These are phyloP conservation scores for Agriopis leucophaearia DNA, from an alignment of 2,888 invertebrate species.

Conservation along the genomic window DNA sequence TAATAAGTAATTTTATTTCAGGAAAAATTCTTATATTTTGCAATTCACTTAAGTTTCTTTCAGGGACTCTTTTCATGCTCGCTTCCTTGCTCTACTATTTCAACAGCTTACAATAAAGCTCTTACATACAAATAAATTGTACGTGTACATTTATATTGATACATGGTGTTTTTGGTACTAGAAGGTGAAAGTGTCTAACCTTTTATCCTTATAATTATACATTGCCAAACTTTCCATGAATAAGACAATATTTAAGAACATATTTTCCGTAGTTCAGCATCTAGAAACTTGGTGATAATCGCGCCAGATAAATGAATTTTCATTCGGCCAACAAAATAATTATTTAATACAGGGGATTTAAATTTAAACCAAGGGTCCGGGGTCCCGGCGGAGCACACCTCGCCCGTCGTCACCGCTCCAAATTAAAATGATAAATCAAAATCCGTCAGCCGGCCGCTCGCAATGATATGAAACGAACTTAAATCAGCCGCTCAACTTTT, in stretches of 20 bases:
- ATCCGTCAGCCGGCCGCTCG: constrained; percentile 69
- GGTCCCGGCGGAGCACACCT: constrained; percentile 66
- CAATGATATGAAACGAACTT: constrained; percentile 45
- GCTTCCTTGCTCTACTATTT: background rate
- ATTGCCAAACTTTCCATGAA: no score
- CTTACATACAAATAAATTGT: no score
- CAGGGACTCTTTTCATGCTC: constrained; percentile 20
- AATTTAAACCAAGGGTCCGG: constrained; percentile 70
- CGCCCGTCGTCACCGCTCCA: constrained; percentile 75
- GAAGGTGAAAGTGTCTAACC: no score
- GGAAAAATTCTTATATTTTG: no score
- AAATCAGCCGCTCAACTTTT: constrained; percentile 41
- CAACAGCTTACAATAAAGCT: background rate
- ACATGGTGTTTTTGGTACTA: no score
- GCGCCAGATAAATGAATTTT: constrained; percentile 53
- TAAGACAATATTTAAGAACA: background rate
- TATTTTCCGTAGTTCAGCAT: background rate
- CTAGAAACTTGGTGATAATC: constrained; percentile 16
- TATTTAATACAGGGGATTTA: constrained; percentile 73
- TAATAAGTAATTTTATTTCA: no score
- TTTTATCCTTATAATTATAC: no score
- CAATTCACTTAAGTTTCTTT: constrained; percentile 46
- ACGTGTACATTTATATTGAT: no score
- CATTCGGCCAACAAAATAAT: constrained; percentile 65
- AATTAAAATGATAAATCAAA: constrained; percentile 86